These are phyloP conservation scores for Poicephalus gulielmi DNA, from an alignment of 2,113 vertebrate genomes.

Conservation along the genomic window DNA sequence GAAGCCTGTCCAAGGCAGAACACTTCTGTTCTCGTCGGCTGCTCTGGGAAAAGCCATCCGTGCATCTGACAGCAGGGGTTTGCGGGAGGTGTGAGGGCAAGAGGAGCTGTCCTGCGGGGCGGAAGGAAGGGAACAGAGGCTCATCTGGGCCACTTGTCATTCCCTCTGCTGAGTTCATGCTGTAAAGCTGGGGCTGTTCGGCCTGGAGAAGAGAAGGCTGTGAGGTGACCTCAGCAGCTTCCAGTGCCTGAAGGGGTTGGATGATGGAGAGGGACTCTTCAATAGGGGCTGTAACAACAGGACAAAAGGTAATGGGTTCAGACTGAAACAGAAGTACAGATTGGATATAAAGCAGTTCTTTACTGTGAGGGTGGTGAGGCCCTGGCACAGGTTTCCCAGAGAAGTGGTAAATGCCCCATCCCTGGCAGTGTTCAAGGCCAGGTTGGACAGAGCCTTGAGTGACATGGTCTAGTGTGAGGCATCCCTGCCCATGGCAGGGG, in stretches of 20 bases:
- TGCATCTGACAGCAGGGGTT: fast-evolving
- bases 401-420: background rate
- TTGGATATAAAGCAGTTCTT: background rate
- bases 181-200: background rate
- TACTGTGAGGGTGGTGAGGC: background rate
- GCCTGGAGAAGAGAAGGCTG: background rate
- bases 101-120: background rate
- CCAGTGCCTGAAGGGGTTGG: background rate
- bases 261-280: background rate
- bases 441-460: background rate
- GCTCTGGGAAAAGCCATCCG: background rate
- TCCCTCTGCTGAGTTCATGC: background rate
- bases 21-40: background rate
- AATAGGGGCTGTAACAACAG: background rate
- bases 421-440: background rate
- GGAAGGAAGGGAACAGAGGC: too few relatives aligned
- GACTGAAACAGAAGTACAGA: background rate
- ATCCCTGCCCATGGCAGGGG: background rate
- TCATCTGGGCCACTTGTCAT: background rate
- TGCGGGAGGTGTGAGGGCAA: background rate
- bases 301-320: background rate
- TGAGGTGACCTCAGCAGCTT: background rate
- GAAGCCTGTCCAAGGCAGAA: background rate
- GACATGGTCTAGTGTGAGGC: background rate
- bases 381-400: background rate